A percentile compares a stretch with the other conserved stretches of the same genome.
Conservation (phyloP, 30 jellyfish, hydroid and myxozoan species). For the Catostylus mosaicus region DNA sequence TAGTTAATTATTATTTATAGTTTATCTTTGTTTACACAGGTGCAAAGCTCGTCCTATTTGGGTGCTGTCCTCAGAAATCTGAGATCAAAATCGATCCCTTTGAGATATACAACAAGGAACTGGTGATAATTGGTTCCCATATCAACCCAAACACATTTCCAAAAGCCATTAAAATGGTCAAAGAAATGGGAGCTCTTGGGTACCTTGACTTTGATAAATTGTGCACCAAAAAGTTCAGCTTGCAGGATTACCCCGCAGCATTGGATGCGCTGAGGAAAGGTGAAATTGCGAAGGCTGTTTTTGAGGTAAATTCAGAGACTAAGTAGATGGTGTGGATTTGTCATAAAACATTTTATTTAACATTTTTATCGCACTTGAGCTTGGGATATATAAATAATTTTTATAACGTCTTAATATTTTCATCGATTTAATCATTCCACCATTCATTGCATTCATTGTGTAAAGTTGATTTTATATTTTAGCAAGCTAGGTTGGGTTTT, state of each 20-base stretch:
- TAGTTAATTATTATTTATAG: no score
- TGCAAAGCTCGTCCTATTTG: slow-evolving; percentile 82
- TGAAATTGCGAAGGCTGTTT: slow-evolving; percentile 87
- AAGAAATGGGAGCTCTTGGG: slow-evolving; percentile 76
- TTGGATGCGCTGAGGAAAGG: slow-evolving; percentile 74
- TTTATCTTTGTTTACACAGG: no score
- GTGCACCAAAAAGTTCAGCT: slow-evolving; percentile 64
- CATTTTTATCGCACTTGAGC: no score
- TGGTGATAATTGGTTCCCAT: slow-evolving; percentile 84
- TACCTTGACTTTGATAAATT: slow-evolving; percentile 78
- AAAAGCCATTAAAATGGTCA: slow-evolving; percentile 79
- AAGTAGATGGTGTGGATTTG: no score
- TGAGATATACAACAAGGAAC: slow-evolving; percentile 88
- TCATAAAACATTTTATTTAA: no score
- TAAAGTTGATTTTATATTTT: no score
- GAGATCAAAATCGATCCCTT: slow-evolving; percentile 84
- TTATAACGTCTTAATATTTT: no score
- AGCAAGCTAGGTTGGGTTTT: no score
- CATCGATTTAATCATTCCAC: no score
- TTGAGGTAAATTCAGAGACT: slow-evolving; percentile 52
- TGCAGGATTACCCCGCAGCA: slow-evolving; percentile 89
- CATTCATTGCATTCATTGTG: no score
- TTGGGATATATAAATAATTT: no score
- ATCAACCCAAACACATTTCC: slow-evolving; percentile 97
- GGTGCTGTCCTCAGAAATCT: slow-evolving; percentile 89